Evolutionary conservation across 2,888 invertebrate genomes (phyloP), one percentile per base, ranked within the genome.

Genomic region (Torymus tubicola): DNA sequence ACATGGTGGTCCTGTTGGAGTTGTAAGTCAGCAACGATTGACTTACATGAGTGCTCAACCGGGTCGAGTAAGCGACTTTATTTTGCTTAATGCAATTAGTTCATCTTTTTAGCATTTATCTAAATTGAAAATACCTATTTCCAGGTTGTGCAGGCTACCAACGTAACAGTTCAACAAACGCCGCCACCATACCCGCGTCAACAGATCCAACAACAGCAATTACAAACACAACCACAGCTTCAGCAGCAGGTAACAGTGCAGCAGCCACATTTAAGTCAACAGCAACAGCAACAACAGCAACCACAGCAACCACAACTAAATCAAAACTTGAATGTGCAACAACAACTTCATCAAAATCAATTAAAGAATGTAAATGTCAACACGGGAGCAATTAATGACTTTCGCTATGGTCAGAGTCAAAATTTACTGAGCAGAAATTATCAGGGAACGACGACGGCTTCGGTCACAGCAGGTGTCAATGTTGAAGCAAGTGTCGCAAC

Each of bases 401-500:
- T 90, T 86, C 90, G 90, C 67, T 90, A 90, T 73, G 90, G 90
- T 73, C 90, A 90, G 79, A 90, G 89, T 82, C 90, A 90, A 81
- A 91, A 90, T 83, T 90, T 90, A 55, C 86, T 90, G 55, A 90
- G 90, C 82, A 88, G 90, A 88, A 91, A 89, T 87, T 89, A 82
- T 69, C 84, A 84, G 55, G 67, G 75, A 12, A 64, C 83, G 2
- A 67, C 81, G 24, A 31, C 21, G 2, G 61, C 50, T 14, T 8
- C 68, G 2, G 14, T 69, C 10, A 80, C 42, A 12, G 1, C 71
- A 52, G 82, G 60, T 72, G 80, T 52, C 57, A 24, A 16, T 18
- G 52, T 64, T 1, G 81, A 79, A 16, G 70, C 85, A 0, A 89
- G 89, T 78, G 90, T 89, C 80, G 86, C 87, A 31, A 24, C 2